Evolutionary conservation across 35 echinoderm and acorn worm species (phyloP).

Genomic region (Ophiothrix spiculata): DNA sequence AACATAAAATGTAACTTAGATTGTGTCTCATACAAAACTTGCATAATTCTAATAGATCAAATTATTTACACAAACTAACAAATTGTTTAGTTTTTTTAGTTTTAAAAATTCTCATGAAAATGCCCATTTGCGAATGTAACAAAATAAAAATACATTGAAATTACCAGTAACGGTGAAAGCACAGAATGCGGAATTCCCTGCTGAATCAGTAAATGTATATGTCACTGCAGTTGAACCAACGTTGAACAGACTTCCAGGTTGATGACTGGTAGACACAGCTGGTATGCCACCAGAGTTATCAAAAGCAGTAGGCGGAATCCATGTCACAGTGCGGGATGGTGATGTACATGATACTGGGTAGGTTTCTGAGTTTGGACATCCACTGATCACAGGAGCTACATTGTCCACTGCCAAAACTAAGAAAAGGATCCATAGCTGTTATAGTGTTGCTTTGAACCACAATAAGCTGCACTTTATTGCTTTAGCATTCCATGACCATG

Average conservation of each 20-base stretch:
- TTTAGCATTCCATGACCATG: too few species aligned
- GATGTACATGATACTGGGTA: slow-evolving; percentile 12
- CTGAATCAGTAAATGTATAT: slow-evolving; percentile 62
- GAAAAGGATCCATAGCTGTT: too few species aligned
- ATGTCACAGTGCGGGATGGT: slow-evolving; percentile 17
- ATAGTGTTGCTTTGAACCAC: too few species aligned
- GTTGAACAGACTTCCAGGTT: slow-evolving; percentile 38
- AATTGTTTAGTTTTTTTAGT: too few species aligned
- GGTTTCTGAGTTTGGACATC: slow-evolving; percentile 22
- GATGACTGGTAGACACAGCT: not conserved
- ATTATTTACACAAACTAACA: too few species aligned
- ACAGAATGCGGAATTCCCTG: slow-evolving; percentile 47
- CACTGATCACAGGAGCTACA: slow-evolving; percentile 24
- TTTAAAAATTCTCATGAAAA: too few species aligned
- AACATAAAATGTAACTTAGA: too few species aligned
- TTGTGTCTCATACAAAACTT: too few species aligned
- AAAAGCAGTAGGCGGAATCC: slow-evolving; percentile 29
- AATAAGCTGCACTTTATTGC: too few species aligned
- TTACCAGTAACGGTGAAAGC: slow-evolving; percentile 47
- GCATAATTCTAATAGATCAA: too few species aligned
- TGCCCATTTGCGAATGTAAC: too few species aligned
- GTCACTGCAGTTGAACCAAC: slow-evolving; percentile 48
- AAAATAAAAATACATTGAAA: too few species aligned
- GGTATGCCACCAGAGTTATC: slow-evolving; percentile 52
- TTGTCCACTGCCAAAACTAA: not conserved